Conservation (phyloP, 2,888 invertebrate species). For the Thysanoteuthis rhombus region DNA sequence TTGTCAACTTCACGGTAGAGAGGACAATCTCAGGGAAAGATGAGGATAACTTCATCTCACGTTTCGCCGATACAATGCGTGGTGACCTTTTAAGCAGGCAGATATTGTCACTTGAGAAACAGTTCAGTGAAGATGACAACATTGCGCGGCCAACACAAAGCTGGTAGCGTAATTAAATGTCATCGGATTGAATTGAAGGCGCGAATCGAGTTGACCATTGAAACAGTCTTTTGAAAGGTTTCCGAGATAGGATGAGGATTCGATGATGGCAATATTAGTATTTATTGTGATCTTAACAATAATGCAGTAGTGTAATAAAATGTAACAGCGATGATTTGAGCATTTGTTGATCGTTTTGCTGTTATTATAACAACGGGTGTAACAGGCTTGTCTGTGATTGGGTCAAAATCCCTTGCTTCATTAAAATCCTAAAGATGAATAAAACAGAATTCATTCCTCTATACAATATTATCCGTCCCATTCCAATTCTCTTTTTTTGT, state of each 20-base stretch:
- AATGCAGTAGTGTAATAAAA: no score
- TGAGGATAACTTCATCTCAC: neutral
- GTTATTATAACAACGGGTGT: no score
- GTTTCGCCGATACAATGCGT: neutral
- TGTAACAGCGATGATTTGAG: no score
- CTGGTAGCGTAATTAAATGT: neutral
- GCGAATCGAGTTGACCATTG: neutral
- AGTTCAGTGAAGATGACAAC: neutral
- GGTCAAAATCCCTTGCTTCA: no score
- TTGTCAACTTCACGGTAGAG: neutral
- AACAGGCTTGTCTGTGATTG: no score
- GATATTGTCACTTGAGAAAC: neutral
- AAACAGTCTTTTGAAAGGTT: neutral
- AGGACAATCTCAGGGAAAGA: neutral
- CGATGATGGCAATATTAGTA: neutral
- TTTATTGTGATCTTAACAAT: neutral
- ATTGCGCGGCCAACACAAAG: neutral
- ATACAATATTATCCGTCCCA: no score
- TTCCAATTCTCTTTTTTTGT: no score
- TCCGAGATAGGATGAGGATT: neutral
- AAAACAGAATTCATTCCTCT: no score
- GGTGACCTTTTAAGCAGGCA: neutral
- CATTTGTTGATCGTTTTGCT: neutral
- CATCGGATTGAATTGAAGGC: neutral
- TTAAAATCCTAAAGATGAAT: no score